phyloP scores from a whole-genome alignment of 2,888 invertebrate genomes.

The Melinaea menophilus region DNA sequence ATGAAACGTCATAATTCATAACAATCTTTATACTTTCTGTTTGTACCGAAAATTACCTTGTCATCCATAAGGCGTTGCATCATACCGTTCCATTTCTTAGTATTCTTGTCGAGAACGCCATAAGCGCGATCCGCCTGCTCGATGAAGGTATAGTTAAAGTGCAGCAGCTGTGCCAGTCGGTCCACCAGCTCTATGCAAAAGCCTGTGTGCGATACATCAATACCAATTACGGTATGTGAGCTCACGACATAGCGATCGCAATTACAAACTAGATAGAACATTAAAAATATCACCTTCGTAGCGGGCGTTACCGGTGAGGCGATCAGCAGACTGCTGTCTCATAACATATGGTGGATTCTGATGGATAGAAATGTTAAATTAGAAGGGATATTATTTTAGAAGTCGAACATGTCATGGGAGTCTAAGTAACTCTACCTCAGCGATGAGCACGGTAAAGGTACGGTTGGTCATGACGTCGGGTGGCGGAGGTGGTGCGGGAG shows the following conservation, averaged over 20 bases:
- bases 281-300: conserved; percentile 80
- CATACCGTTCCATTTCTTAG: conserved; percentile 84
- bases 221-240: neutral
- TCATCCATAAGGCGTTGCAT: conserved; percentile 81
- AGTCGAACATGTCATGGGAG: neutral
- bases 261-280: neutral
- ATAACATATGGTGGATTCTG: conserved; percentile 94
- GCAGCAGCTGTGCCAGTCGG: conserved; percentile 82
- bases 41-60: conserved; percentile 54
- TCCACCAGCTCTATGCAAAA: conserved; percentile 93
- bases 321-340: conserved; percentile 81
- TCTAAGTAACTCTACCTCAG: conserved; percentile 38
- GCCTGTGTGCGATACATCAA: conserved; percentile 74
- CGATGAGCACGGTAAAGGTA: conserved; percentile 63
- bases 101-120: conserved; percentile 79
- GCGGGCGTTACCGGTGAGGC: conserved; percentile 85
- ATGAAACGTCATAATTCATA: neutral
- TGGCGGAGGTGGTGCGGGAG: conserved; percentile 43
- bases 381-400: neutral
- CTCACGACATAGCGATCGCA: neutral
- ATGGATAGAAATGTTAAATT: conserved; percentile 26
- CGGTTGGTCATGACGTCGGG: conserved; percentile 61
- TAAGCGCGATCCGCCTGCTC: conserved; percentile 84
- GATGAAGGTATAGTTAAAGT: conserved; percentile 89
- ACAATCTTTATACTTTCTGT: neutral